Evolutionary conservation across 2,888 invertebrate genomes (phyloP), one percentile per base, ranked within the genome.

Genomic region (Podabrus alpinus): DNA sequence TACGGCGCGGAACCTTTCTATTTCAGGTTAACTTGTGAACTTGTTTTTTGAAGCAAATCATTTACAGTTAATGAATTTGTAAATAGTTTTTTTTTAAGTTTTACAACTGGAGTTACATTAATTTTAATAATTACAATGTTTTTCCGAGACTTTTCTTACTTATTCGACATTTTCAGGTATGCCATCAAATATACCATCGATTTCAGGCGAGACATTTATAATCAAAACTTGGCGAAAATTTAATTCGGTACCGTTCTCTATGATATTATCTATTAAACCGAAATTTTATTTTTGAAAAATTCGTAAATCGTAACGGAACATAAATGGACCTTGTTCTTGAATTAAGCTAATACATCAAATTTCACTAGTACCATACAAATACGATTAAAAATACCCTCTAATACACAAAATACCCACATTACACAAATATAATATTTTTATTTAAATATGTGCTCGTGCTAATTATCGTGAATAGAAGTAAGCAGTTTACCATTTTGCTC

Each of bases 361-460:
- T 29, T 59, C 69, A 74, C 72, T 64, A 19, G 19, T 19, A 70
- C 77, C 72, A 73, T 72, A 77, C 74, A 73, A 74, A 74, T 74
- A 74, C 69, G 68, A 66, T 75, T 77, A 64, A 74, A 77, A 72
- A 68, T 77, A 77, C 74, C 60, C 62, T 61, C 59, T 72, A 25
- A 64, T 73, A 76, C 73, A 64, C 21, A 72, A 70, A 77, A 74
- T 68, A 77, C 77, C 67, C 74, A 74, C 72, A 62, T 72, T 70
- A 77, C 72, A 77, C 29, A 68, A 68, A 76, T 73, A 71, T 72
- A 69, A 59, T 24, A 62, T 70, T 59, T 70, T 59, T 72, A 66
- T 69, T 45, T 67, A 72, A 74, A 76, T 69, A 72, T 64, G 74
- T 76, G 76, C 73, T 66, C 72, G 73, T 72, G 71, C 76, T 76